Percentiles rank a stretch among this genome's conserved stretches.
Conservation (phyloP, 2,888 invertebrate species). For the Acheta domesticus region DNA sequence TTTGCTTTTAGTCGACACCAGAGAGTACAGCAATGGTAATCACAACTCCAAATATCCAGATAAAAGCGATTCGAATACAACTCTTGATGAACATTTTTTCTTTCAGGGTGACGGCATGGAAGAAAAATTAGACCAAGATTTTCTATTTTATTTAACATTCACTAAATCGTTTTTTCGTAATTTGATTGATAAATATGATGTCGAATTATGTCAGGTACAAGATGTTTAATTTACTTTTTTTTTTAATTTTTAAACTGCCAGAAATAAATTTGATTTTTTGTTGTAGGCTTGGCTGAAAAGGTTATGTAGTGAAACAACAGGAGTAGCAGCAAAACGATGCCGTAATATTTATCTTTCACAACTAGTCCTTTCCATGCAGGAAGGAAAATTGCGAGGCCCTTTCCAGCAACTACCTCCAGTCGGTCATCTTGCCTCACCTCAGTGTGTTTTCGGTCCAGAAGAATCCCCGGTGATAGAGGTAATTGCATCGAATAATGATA, state of each 20-base stretch:
- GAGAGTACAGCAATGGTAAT: background rate
- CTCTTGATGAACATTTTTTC: too few relatives aligned
- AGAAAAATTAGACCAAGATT: slow-evolving; percentile 46
- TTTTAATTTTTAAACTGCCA: too few relatives aligned
- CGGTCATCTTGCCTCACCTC: slow-evolving; percentile 45
- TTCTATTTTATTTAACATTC: slow-evolving; percentile 49
- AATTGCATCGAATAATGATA: background rate
- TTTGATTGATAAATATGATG: slow-evolving; percentile 41
- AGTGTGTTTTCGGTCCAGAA: slow-evolving; percentile 44
- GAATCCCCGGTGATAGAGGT: slow-evolving; percentile 28
- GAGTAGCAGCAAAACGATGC: slow-evolving; percentile 46
- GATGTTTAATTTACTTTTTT: background rate
- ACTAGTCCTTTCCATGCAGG: slow-evolving; percentile 49
- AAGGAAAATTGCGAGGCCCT: slow-evolving; percentile 45
- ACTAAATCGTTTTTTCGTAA: slow-evolving; percentile 43
- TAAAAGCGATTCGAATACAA: too few relatives aligned
- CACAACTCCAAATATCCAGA: background rate
- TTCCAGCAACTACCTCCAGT: slow-evolving; percentile 46
- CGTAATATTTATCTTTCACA: slow-evolving; percentile 51
- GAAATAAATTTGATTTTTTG: too few relatives aligned
- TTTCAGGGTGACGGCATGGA: slow-evolving; percentile 19
- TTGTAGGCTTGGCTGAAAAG: slow-evolving; percentile 47
- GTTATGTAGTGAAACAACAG: slow-evolving; percentile 46
- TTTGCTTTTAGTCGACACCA: background rate
- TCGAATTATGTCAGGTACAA: slow-evolving; percentile 38